These are phyloP conservation scores for Aspiorhynchus laticeps DNA, from an alignment of 2,113 vertebrate species.

Conservation along the genomic window DNA sequence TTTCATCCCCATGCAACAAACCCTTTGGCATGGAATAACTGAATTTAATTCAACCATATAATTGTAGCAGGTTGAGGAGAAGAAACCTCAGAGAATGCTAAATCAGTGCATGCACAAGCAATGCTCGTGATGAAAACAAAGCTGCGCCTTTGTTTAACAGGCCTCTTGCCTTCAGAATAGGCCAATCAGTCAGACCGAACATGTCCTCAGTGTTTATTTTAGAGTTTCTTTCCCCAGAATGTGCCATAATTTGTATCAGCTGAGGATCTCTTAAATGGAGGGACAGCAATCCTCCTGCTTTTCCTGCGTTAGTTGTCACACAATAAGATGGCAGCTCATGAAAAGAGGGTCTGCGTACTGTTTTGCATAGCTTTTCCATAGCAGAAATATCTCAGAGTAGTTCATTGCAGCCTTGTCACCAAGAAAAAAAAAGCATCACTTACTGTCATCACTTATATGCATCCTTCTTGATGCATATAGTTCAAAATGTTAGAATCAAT, in stretches of 20 bases:
- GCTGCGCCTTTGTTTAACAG: background rate
- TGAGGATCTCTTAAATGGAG: background rate
- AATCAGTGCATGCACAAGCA: background rate
- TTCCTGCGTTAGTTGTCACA: background rate
- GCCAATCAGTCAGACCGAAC: background rate
- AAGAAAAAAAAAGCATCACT: background rate
- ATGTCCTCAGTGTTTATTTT: background rate
- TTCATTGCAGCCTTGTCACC: background rate
- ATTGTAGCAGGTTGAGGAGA: background rate
- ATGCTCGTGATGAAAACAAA: background rate
- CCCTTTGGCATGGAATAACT: background rate
- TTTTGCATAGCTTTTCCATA: background rate
- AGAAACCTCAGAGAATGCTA: background rate
- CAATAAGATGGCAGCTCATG: background rate
- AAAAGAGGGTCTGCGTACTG: background rate
- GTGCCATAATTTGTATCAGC: slow-evolving; percentile 4
- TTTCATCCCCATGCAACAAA: background rate
- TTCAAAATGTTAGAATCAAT: background rate
- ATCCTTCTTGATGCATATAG: background rate
- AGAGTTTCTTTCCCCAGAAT: background rate
- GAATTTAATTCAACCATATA: background rate
- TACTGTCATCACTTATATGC: background rate
- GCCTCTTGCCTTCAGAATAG: background rate
- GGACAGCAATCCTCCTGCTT: background rate
- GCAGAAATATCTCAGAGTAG: background rate